Evolutionary conservation across 2,888 invertebrate species (phyloP).

Genomic region (Mongoloraphidia duomilia): DNA sequence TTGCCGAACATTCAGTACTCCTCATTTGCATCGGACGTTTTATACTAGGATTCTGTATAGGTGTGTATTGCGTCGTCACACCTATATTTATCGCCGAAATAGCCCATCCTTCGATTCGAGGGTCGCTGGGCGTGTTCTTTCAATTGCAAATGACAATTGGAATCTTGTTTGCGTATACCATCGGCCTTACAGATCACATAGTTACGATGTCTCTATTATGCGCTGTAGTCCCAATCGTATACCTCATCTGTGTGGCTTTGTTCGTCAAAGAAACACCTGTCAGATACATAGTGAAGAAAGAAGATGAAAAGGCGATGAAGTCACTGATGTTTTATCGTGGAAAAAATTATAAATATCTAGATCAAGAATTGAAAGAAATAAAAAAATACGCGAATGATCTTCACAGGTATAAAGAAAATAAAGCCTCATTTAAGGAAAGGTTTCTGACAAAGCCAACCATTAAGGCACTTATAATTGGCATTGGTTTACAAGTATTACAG

Average conservation of each 20-base stretch:
- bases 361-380: constrained; percentile 47
- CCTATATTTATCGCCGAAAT: constrained; percentile 78
- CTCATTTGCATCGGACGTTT: constrained; percentile 16
- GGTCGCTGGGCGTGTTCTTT: constrained; percentile 66
- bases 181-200: constrained; percentile 32
- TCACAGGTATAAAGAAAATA: constrained; percentile 6
- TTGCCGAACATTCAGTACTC: no score
- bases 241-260: constrained; percentile 26
- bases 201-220: no score
- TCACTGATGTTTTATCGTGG: constrained; percentile 58
- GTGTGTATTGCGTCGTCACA: constrained; percentile 59
- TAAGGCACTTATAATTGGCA: constrained; percentile 23
- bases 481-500: constrained; percentile 45
- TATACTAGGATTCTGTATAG: constrained; percentile 35
- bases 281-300: constrained; percentile 41
- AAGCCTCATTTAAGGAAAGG: no score
- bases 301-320: constrained; percentile 39
- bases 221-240: no score
- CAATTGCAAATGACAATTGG: constrained; percentile 65
- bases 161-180: constrained; percentile 55
- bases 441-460: constrained; percentile 17
- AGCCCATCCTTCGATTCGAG: constrained; percentile 62
- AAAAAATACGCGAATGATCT: constrained; percentile 26
- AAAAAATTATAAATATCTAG: constrained; percentile 42
- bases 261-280: constrained; percentile 61